Conservation (phyloP, 2,797 vertebrate genomes). For the Tenualosa ilisha region DNA sequence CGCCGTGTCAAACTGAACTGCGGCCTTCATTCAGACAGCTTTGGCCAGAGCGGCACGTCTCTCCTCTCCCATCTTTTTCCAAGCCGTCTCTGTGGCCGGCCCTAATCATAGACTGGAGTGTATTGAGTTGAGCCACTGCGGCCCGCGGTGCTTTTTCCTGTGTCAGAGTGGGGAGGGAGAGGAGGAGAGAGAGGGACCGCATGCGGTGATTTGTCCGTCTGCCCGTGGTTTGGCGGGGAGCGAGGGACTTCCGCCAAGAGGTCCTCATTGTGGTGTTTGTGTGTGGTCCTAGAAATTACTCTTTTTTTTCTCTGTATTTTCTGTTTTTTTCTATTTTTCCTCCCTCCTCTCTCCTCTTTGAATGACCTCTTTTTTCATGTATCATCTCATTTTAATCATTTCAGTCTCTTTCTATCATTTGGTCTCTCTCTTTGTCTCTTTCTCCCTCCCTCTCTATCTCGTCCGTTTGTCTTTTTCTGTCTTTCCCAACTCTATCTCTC, state of each 20-base stretch:
- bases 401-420: slow-evolving; percentile 40
- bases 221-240: background rate
- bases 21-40: background rate
- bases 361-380: background rate
- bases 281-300: background rate
- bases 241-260: background rate
- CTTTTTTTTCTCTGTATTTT: background rate
- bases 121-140: background rate
- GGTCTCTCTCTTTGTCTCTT: slow-evolving; percentile 29
- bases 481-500: slow-evolving; percentile 33
- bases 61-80: background rate
- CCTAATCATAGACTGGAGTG: background rate
- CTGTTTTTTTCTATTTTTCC: background rate
- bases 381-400: background rate
- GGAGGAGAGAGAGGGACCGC: background rate
- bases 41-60: background rate
- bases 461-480: slow-evolving; percentile 58
- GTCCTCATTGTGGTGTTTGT: background rate
- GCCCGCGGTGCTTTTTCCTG: background rate
- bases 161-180: background rate
- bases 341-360: background rate
- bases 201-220: background rate
- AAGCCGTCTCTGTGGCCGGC: background rate
- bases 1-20: background rate
- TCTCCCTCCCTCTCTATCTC: slow-evolving; percentile 35